Evolutionary conservation across 2,797 vertebrate genomes (phyloP), one percentile per base, ranked within the genome.

Genomic region (Micromesistius poutassou): DNA sequence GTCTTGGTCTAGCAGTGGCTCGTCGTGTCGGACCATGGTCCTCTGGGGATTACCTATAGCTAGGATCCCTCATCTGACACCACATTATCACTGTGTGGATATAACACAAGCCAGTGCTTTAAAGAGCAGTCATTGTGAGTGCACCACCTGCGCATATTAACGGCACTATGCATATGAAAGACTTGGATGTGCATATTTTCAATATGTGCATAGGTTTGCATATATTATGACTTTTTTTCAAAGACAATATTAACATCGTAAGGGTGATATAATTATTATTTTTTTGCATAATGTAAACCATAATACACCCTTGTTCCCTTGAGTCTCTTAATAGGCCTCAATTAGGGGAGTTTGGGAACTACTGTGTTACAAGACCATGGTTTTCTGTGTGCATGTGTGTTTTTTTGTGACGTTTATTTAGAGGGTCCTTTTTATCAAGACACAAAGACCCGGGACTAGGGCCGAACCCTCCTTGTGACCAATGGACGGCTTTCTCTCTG

Each of bases 1-100:
- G 72, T 73, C 79, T 71, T 5, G 4, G 31, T 25, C 62, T 75
- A 19, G 62, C 73, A 76, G 38, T 75, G 74, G 80, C 76, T 42
- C n/a, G 74, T 16, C 62, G 72, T 68, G 74, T 75, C 81, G 74
- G 78, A 77, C 85, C 82, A 81, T 22, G 35, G 5, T 75, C 81
- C 81, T 82, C 73, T 31, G 75, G 68, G 76, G 70, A 87, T 76
- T 86, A 78, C 81, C 75, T 87, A 85, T 66, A 79, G 82, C 78
- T 77, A 42, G 46, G 83, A 86, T 88, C 80, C 81, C 76, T 71
- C 84, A 72, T 85, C 77, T 81, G 85, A 88, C 79, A 87, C 83
- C 85, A 87, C 81, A 86, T 85, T 89, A 90, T 91, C 86, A 86
- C 22, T n/a, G 73, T 71, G 77, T n/a, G 30, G 81, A 74, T 84